Evolutionary conservation across 2,888 invertebrate genomes (phyloP).

Genomic region (Polymixis lichenea): DNA sequence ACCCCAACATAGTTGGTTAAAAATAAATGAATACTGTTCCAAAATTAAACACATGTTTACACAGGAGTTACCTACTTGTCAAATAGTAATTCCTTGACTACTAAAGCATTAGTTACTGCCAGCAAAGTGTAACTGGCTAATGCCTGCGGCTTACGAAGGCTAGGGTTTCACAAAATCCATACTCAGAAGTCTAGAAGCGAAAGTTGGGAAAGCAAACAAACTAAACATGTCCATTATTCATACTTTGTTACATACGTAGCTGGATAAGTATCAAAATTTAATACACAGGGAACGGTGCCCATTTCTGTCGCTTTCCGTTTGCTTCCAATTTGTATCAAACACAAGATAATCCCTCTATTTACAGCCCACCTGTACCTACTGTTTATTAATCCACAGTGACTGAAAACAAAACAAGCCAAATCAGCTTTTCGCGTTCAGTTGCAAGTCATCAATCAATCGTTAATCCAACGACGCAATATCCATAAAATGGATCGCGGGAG

Average conservation of each 20-base stretch:
- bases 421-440: conserved; percentile 74
- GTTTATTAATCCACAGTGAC: conserved; percentile 57
- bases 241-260: not conserved
- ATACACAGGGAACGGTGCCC: not conserved
- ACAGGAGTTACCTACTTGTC: conserved; percentile 14
- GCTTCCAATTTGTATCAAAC: conserved; percentile 26
- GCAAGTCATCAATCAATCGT: conserved; percentile 86
- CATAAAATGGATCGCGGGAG: conserved; percentile 78
- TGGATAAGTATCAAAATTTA: not conserved
- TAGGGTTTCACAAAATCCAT: conserved; percentile 6
- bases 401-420: conserved; percentile 73
- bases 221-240: conserved; percentile 9
- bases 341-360: conserved; percentile 27
- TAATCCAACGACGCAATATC: conserved; percentile 86
- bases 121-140: conserved; percentile 25
- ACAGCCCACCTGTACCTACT: conserved; percentile 28
- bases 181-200: conserved; percentile 7
- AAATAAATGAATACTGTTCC: not conserved
- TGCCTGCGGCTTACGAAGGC: conserved; percentile 27
- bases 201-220: conserved; percentile 28
- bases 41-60: no score
- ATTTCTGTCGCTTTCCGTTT: not conserved
- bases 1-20: no score
- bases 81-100: conserved; percentile 12
- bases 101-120: conserved; percentile 12